Base-by-base conservation (phyloP, 2,113 vertebrate species). In the Anhinga rufa region DNA sequence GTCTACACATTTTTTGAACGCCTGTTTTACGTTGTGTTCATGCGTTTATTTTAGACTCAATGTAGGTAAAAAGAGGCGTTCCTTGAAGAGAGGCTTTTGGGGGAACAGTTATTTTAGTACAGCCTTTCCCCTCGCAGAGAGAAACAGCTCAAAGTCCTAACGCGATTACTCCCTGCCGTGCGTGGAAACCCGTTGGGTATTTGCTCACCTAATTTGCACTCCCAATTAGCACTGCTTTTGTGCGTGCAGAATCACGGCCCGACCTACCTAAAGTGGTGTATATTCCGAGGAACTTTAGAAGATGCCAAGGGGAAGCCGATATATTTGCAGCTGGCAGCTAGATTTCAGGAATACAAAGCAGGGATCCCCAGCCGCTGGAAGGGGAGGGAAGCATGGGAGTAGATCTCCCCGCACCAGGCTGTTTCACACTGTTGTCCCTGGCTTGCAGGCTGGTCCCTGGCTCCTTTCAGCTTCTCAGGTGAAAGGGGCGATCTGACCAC, bases 11-110 rank as follows among this genome's bases (percentile, higher is more conserved):
- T 46, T 46, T 46, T 46, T 46, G 44, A 46, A 46, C 44, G 7
- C 17, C 44, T 46, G 44, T 18, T 46, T 46, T 36, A 17, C 38
- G 3, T 9, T 32, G 51, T 57, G 48, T 9, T 19, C 65, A 32
- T 46, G 15, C 3, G 55, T 79, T 65, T 76, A 44, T 55, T 91
- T 72, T 85, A 94, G 82, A 98, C 96, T 89, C 90, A 16, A 24
- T 66, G 13, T 98, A 98, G 92, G 95, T 54, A 20, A 40, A 70
- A 82, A n/a, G 31, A 31, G 42, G 10, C 19, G 48, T 24, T 88
- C 14, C 36, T 46, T 75, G 64, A 52, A 64, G 89, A 28, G 78
- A 52, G 36, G 3, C 17, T 72, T 86, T 54, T 79, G 71, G 62
- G 66, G 46, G 58, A 54, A 4, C 4, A 2, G 38, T 22, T 49